These are phyloP conservation scores for Drosophila sp. DNA, from an alignment of 1,140 invertebrate species.

Conservation along the genomic window DNA sequence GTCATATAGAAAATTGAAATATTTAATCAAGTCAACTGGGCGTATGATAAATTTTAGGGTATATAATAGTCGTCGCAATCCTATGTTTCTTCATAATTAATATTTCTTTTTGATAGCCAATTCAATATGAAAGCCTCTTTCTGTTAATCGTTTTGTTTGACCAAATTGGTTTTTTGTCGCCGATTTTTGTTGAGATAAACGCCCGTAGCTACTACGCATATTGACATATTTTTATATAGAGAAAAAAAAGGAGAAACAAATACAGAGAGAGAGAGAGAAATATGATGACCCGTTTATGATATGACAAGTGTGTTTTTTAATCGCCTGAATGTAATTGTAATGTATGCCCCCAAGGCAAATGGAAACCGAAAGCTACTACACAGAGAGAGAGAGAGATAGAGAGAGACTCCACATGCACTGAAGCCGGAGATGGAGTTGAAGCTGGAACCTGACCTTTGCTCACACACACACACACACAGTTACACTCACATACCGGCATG, in stretches of 20 bases:
- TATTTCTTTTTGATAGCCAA: conserved; percentile 22
- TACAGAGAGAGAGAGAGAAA: conserved; percentile 18
- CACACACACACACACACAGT: conserved; percentile 5
- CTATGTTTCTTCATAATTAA: neutral
- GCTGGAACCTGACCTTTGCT: conserved; percentile 45
- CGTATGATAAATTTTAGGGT: neutral
- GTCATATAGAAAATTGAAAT: neutral
- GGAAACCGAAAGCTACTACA: conserved; percentile 25
- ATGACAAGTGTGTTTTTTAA: conserved; percentile 40
- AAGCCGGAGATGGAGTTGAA: neutral
- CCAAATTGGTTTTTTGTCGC: conserved; percentile 39
- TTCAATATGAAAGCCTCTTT: conserved; percentile 37
- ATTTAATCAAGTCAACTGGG: too few species aligned
- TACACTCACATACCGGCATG: conserved; percentile 10
- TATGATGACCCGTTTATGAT: conserved; percentile 61
- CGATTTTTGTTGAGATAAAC: conserved; percentile 35
- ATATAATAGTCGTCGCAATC: neutral
- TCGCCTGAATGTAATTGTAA: conserved; percentile 26
- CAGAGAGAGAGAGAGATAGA: too few species aligned
- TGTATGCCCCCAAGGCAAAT: conserved; percentile 32
- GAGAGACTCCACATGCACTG: too few species aligned
- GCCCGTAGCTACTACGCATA: neutral
- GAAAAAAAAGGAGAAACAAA: conserved; percentile 4
- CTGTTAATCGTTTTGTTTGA: conserved; percentile 37
- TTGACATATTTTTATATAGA: conserved; percentile 8